Base-by-base conservation (phyloP, 92 coral and sea anemone species). In the Porites rus region DNA sequence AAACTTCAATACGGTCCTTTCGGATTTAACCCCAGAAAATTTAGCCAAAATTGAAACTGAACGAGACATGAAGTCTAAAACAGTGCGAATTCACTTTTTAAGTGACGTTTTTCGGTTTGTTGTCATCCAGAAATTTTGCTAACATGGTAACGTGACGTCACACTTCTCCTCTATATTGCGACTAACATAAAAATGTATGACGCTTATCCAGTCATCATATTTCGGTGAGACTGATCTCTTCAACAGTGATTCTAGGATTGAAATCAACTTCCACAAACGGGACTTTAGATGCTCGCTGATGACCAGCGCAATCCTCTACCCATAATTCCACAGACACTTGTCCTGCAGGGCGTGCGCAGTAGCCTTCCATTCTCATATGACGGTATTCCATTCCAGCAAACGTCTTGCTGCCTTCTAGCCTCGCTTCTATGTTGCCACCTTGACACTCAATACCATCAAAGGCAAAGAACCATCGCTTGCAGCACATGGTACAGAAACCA, bases 391-490 rank as follows among this genome's bases (percentile, higher is more conserved):
- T 93, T 12, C 90, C 91, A 46, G 89, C 60, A 65, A 84, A 84
- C 16, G 18, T 72, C 89, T 91, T 93, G 54, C 19, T 72, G 62
- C 96, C 89, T 46, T 90, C 78, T 60, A 91, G 86, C 60, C 92
- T 83, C 11, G 94, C 91, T 80, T 93, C 96, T 67, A 93, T 93
- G 53, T 82, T 84, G 61, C 71, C 86, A 10, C 64, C 77, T 3
- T 78, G 72, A 46, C 96, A 93, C 31, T 89, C 92, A 13, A 46
- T 56, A 19, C 79, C 81, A 67, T 91, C 85, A 78, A 93, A 93
- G 3, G 96, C 87, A 61, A 93, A 93, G 78, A 84, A 93, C 96
- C 96, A 93, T 50, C 96, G 90, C 76, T 93, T 93, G 79, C 96
- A 93, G 62, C 96, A 93, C 61, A 80, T 22, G 64, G 66, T 93